phyloP scores from a whole-genome alignment of 2,113 vertebrate genomes.

The Cebus imitator region DNA sequence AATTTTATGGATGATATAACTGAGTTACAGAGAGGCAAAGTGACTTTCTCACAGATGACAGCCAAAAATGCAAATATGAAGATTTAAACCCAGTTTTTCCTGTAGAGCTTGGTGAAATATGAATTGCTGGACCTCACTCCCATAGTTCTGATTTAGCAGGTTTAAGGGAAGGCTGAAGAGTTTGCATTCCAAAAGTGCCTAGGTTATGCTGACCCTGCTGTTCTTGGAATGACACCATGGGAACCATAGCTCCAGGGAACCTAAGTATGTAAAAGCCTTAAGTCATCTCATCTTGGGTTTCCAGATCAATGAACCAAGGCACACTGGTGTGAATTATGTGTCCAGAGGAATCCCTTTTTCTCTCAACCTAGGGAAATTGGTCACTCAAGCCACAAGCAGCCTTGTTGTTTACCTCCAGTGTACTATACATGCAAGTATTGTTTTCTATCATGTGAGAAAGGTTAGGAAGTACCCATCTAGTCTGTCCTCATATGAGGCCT shows the following conservation, averaged over 20 bases:
- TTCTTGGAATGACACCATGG: neutral
- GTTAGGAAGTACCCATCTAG: neutral
- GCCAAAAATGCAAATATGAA: conserved; percentile 5
- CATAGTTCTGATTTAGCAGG: neutral
- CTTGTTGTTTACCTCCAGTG: neutral
- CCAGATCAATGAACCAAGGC: neutral
- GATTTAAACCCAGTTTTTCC: conserved; percentile 27
- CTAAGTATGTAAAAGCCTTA: neutral
- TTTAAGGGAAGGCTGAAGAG: neutral
- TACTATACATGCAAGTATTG: neutral
- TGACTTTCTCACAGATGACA: neutral
- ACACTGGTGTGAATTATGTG: neutral
- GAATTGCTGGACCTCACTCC: neutral
- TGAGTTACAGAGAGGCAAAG: neutral
- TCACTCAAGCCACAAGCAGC: neutral
- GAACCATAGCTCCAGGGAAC: neutral
- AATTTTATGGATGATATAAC: conserved; percentile 21
- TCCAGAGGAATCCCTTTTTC: neutral
- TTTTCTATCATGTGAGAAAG: neutral
- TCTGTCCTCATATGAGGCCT: neutral
- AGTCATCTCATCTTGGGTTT: neutral
- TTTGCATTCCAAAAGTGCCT: neutral
- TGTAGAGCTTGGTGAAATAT: neutral
- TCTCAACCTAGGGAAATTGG: neutral
- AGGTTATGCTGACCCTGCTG: neutral